Conservation (phyloP, 2,888 invertebrate species). For the Oxystoma pomonae region DNA sequence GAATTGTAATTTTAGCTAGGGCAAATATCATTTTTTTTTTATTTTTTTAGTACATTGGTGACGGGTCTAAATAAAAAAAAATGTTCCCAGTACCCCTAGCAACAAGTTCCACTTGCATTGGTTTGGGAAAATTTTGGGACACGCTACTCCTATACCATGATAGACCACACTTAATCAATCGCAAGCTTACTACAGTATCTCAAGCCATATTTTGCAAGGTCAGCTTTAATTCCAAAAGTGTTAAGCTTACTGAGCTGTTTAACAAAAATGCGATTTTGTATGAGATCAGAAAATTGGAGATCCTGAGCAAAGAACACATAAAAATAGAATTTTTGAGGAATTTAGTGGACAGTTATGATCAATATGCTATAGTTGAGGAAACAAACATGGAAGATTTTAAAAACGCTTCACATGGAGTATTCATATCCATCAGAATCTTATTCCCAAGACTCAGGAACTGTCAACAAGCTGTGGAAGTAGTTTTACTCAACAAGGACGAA, state of each 20-base stretch:
- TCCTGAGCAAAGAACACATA: conserved; percentile 33
- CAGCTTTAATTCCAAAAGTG: conserved; percentile 26
- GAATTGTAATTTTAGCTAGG: background rate
- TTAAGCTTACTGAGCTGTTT: conserved; percentile 36
- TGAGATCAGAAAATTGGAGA: conserved; percentile 39
- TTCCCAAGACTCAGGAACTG: conserved; percentile 42
- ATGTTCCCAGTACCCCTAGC: conserved; percentile 42
- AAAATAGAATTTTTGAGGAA: conserved; percentile 35
- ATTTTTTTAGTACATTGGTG: conserved; percentile 35
- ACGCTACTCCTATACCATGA: conserved; percentile 58
- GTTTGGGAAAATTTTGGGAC: conserved; percentile 58
- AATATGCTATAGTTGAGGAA: conserved; percentile 31
- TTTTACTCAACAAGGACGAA: conserved; percentile 45
- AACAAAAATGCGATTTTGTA: conserved; percentile 38
- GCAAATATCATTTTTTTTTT: background rate
- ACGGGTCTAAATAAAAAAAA: conserved; percentile 16
- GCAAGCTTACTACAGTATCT: conserved; percentile 59
- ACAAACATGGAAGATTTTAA: conserved; percentile 29
- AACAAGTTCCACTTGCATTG: conserved; percentile 38
- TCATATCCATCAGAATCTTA: conserved; percentile 46
- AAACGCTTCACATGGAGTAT: conserved; percentile 33
- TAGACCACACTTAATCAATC: conserved; percentile 70
- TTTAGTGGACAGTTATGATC: conserved; percentile 38
- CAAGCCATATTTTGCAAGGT: conserved; percentile 37
- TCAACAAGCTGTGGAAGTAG: conserved; percentile 39